Evolutionary conservation across 64 coral and sea anemone species (phyloP), one percentile per base, ranked within the genome.

Genomic region (Pachyseris speciosa): DNA sequence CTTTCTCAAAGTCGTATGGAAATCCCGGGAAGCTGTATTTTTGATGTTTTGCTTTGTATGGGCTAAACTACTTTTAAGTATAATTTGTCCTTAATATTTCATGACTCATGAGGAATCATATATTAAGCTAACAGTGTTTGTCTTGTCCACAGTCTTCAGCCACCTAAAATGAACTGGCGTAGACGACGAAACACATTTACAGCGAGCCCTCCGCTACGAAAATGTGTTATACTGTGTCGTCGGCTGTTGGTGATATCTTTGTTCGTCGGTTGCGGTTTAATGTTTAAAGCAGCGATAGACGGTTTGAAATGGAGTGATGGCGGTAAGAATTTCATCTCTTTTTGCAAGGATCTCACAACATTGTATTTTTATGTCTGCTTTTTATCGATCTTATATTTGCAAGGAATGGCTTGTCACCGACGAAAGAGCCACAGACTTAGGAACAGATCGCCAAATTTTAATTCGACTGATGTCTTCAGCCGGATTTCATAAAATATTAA

Each of bases 221-320:
- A 80, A 80, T 80, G 77, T 63, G 31, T 38, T 2, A 39, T 24
- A 42, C 67, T 80, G 51, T 72, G 72, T 58, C 49, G 77, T 83
- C 89, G 67, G 60, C 63, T 91, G 34, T 38, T 84, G 71, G 68
- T 81, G 68, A 65, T 91, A 44, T 42, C 69, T 31, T 64, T 91
- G 78, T 91, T 91, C 69, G 68, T 91, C 39, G 66, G 66, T 74
- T 91, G 89, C 50, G 89, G 89, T 91, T 91, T 91, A 57, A 57
- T 84, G 31, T 50, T 91, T 26, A 91, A 84, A 84, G 36, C 67
- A 65, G 32, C 59, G 24, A 66, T 66, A 68, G 42, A 22, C 30
- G 69, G 69, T 66, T 83, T 91, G 34, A 51, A 80, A 61, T 80
- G 53, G 77, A 61, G 51, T 33, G 53, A 80, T 25, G 9, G 58